Conservation (phyloP, 2,888 invertebrate genomes). For the Trichogramma dendrolimi region DNA sequence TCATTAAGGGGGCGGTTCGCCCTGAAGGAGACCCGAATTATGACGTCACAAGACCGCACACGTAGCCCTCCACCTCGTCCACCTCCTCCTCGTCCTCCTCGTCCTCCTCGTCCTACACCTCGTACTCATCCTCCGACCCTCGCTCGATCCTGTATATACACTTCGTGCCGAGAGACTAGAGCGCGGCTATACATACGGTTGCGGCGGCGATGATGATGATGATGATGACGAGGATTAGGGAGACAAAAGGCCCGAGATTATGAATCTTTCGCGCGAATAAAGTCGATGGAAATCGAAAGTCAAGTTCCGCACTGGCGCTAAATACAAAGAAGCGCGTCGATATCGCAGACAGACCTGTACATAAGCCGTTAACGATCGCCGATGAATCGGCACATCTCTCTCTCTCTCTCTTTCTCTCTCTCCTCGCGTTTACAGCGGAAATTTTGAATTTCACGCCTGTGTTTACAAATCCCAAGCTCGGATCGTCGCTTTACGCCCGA, state of each 20-base stretch:
- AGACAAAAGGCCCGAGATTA: neutral
- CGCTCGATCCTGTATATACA: neutral
- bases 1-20: conserved; percentile 52
- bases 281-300: too few species aligned
- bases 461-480: too few species aligned
- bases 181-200: too few species aligned
- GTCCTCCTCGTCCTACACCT: neutral
- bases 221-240: conserved; percentile 5
- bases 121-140: neutral
- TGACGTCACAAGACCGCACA: conserved; percentile 53
- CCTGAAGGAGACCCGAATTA: conserved; percentile 51
- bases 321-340: too few species aligned
- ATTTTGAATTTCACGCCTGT: too few species aligned
- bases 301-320: too few species aligned
- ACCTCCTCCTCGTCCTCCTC: neutral
- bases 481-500: too few species aligned
- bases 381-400: neutral
- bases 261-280: too few species aligned
- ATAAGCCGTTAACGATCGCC: too few species aligned
- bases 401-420: neutral
- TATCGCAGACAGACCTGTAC: neutral
- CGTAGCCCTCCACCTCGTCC: conserved; percentile 37
- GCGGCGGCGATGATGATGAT: too few species aligned
- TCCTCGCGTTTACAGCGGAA: too few species aligned
- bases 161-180: too few species aligned